Conservation (phyloP, 2,113 vertebrate species). For the Hirundichthys speculiger region DNA sequence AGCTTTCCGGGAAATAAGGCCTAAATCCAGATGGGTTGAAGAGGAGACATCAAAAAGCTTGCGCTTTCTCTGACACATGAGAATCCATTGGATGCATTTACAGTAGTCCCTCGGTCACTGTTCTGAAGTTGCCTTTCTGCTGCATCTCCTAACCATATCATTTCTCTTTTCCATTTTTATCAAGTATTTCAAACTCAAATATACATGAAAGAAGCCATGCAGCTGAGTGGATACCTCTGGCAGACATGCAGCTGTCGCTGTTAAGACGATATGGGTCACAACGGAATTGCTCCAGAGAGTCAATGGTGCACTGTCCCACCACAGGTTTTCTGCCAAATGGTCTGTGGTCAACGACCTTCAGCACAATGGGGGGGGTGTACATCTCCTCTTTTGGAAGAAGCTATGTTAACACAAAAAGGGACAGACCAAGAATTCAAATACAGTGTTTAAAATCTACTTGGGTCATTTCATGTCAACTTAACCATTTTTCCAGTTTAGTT, state of each 20-base stretch:
- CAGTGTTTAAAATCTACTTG: neutral
- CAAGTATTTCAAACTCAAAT: no score
- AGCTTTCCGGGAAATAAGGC: no score
- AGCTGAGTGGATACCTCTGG: constrained; percentile 83
- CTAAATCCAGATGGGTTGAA: no score
- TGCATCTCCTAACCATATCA: no score
- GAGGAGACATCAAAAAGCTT: neutral
- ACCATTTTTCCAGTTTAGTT: no score
- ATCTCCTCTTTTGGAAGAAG: constrained; percentile 94
- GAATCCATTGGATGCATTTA: no score
- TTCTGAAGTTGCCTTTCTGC: no score
- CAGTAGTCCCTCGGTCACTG: no score
- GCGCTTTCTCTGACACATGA: no score
- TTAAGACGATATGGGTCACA: constrained; percentile 88
- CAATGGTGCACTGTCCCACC: constrained; percentile 94
- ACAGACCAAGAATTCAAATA: neutral
- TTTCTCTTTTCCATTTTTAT: no score
- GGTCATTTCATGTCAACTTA: neutral
- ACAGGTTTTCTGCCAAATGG: constrained; percentile 94
- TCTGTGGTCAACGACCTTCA: constrained; percentile 95
- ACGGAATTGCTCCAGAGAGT: constrained; percentile 87
- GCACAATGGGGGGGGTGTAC: constrained; percentile 94
- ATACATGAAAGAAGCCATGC: neutral
- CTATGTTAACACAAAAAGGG: constrained; percentile 68
- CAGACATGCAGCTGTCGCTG: constrained; percentile 84